Conservation (phyloP, 1,140 invertebrate genomes). For the Eriosoma lanigerum region DNA sequence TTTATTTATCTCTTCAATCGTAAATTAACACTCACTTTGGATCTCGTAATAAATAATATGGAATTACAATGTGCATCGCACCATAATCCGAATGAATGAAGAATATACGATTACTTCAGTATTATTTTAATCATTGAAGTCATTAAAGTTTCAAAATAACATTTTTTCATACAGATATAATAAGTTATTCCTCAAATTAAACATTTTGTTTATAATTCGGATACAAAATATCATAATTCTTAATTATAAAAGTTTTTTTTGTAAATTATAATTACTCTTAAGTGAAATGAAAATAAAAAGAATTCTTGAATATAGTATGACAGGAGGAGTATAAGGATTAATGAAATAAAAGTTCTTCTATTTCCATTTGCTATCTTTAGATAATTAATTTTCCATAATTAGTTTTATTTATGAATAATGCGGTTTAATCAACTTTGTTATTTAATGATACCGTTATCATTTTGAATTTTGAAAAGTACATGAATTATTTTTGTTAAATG, state of each 20-base stretch:
- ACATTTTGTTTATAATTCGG: not conserved
- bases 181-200: not conserved
- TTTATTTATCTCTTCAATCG: too few species aligned
- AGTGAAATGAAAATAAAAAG: not conserved
- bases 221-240: constrained; percentile 16
- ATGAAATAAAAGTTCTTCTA: constrained; percentile 25
- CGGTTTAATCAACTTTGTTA: not conserved
- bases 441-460: not conserved
- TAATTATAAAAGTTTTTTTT: constrained; percentile 29
- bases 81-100: not conserved
- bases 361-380: not conserved
- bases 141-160: not conserved
- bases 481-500: not conserved
- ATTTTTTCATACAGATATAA: not conserved
- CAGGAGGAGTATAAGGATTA: constrained; percentile 5
- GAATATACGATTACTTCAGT: not conserved
- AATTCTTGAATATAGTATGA: not conserved
- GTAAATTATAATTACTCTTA: not conserved
- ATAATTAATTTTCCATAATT: constrained; percentile 36
- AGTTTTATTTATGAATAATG: constrained; percentile 22
- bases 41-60: not conserved
- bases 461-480: not conserved
- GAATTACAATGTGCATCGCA: not conserved
- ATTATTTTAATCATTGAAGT: constrained; percentile 2
- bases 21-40: too few species aligned